Conservation (phyloP, 2,888 invertebrate genomes). For the Lissonota sp. region DNA sequence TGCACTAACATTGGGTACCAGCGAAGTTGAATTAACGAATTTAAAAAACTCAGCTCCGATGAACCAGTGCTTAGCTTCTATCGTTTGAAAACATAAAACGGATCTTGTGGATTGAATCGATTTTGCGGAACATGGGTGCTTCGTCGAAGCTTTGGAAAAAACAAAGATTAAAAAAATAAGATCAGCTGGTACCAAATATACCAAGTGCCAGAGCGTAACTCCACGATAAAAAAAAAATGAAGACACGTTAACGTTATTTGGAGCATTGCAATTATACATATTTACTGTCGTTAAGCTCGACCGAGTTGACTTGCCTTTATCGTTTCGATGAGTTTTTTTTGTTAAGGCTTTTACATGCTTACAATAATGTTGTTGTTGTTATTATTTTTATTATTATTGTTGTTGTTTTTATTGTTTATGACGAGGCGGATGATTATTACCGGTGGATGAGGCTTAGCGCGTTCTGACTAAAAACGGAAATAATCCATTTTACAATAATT, state of each 20-base stretch:
- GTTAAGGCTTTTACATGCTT: slow-evolving; percentile 63
- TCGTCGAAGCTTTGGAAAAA: too few species aligned
- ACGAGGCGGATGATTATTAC: slow-evolving; percentile 46
- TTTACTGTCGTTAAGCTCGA: slow-evolving; percentile 71
- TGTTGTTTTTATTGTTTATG: neutral
- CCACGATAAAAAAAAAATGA: slow-evolving; percentile 64
- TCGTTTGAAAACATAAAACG: too few species aligned
- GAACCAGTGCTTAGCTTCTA: too few species aligned
- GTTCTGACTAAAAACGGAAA: slow-evolving; percentile 12
- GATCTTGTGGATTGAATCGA: too few species aligned
- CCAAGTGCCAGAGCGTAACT: slow-evolving; percentile 69
- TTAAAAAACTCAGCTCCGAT: too few species aligned
- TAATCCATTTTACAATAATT: too few species aligned
- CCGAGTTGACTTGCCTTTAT: slow-evolving; percentile 59
- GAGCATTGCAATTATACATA: slow-evolving; percentile 72
- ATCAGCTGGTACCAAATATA: slow-evolving; percentile 60
- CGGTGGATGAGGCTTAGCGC: slow-evolving; percentile 71
- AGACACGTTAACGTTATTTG: slow-evolving; percentile 71
- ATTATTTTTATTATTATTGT: slow-evolving; percentile 58
- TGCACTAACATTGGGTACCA: slow-evolving; percentile 71
- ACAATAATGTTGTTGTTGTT: slow-evolving; percentile 76
- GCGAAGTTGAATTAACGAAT: neutral
- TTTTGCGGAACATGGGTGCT: too few species aligned
- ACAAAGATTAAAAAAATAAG: neutral
- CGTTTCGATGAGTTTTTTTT: slow-evolving; percentile 57